Conservation (phyloP, 2,113 vertebrate species). For the Poicephalus gulielmi region DNA sequence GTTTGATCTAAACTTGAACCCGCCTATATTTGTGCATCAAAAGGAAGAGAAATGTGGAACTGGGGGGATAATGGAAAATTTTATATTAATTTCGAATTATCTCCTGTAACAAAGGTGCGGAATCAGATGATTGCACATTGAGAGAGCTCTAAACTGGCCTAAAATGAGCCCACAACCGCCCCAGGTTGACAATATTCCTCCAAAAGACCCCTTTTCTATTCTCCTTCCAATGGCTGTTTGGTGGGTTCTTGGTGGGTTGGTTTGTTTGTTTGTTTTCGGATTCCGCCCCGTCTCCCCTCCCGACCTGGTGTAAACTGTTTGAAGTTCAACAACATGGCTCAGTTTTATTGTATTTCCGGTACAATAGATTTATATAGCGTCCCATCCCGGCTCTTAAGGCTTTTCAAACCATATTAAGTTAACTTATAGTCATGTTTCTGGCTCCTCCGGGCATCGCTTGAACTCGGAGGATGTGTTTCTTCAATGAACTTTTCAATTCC, state of each 20-base stretch:
- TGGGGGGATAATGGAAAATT: neutral
- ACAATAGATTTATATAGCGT: constrained; percentile 62
- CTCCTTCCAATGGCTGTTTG: neutral
- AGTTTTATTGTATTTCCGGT: constrained; percentile 78
- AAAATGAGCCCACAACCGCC: neutral
- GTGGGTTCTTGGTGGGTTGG: neutral
- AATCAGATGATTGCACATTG: rapidly evolving
- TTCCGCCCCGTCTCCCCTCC: constrained; percentile 20
- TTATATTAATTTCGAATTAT: rapidly evolving
- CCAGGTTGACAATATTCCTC: no score
- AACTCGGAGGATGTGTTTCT: neutral
- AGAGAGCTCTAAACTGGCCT: neutral
- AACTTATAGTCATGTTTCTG: neutral
- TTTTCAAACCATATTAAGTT: neutral
- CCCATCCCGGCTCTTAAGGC: constrained; percentile 5
- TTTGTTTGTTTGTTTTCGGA: constrained; percentile 19
- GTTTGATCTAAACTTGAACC: neutral
- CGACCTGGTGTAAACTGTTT: constrained; percentile 49
- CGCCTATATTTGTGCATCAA: rapidly evolving
- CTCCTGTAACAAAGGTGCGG: rapidly evolving
- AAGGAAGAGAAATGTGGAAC: neutral
- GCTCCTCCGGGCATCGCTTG: neutral
- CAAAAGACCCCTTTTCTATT: rapidly evolving
- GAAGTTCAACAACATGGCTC: constrained; percentile 76
- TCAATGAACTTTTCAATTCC: constrained; percentile 34